phyloP scores from a whole-genome alignment of 2,113 vertebrate genomes.

The Otus sunia region DNA sequence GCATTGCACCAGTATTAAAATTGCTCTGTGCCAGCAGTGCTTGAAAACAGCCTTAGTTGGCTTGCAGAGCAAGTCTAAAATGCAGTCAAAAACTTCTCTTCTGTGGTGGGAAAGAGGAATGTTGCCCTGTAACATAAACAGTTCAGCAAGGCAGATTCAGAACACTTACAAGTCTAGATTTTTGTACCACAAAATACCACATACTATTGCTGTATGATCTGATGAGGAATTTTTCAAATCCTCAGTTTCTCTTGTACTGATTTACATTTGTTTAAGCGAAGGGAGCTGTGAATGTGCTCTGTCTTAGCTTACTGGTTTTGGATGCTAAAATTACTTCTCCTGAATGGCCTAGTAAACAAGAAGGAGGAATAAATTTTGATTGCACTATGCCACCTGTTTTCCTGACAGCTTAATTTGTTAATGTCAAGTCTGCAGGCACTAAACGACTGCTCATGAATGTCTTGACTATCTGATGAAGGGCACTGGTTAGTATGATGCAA shows the following conservation, averaged over 20 bases:
- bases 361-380: conserved; percentile 27
- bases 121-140: neutral
- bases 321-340: neutral
- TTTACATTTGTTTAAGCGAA: neutral
- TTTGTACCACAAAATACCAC: neutral
- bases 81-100: neutral
- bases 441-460: neutral
- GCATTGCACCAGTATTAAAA: neutral
- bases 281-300: neutral
- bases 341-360: neutral
- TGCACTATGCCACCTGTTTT: conserved; percentile 6
- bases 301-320: neutral
- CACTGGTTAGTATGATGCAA: conserved; percentile 16
- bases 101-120: neutral
- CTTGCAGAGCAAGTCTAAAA: neutral
- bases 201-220: neutral
- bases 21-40: neutral
- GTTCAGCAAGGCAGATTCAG: neutral
- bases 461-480: conserved; percentile 18
- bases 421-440: neutral
- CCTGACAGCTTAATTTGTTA: conserved; percentile 43
- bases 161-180: neutral
- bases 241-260: neutral
- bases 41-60: neutral
- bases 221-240: neutral